phyloP scores from a whole-genome alignment of 2,888 invertebrate genomes.

The Muschampia plurimacula region DNA sequence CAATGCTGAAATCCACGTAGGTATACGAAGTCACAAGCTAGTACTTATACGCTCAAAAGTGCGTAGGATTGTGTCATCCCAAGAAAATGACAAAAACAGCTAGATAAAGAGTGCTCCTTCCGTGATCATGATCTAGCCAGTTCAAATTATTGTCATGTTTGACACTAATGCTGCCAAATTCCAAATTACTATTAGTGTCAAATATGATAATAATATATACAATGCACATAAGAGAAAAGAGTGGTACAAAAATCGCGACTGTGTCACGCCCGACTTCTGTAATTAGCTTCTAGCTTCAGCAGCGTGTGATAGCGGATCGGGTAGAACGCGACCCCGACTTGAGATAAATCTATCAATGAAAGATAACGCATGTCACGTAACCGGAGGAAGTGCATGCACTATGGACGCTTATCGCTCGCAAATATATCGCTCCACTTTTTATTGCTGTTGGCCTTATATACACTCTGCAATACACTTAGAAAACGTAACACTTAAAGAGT shows the following conservation, averaged over 20 bases:
- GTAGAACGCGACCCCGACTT: constrained; percentile 70
- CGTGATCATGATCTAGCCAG: too few relatives aligned
- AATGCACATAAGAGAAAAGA: not conserved
- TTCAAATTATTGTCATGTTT: too few relatives aligned
- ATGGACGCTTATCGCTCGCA: constrained; percentile 54
- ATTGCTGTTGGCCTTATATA: not conserved
- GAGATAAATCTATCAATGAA: constrained; percentile 84
- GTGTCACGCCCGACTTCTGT: not conserved
- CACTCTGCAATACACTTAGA: not conserved
- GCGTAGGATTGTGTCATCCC: too few relatives aligned
- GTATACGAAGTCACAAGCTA: too few relatives aligned
- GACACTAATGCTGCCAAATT: too few relatives aligned
- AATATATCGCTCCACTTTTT: constrained; percentile 44
- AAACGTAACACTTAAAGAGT: not conserved
- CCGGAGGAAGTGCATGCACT: constrained; percentile 76
- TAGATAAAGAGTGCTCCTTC: too few relatives aligned
- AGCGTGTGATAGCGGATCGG: constrained; percentile 44
- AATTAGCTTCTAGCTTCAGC: not conserved
- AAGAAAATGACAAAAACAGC: too few relatives aligned
- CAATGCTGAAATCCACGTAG: too few relatives aligned
- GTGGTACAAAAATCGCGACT: not conserved
- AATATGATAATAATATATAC: too few relatives aligned
- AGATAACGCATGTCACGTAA: constrained; percentile 74
- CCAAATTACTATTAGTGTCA: too few relatives aligned
- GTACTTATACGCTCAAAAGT: too few relatives aligned